A percentile compares a stretch with the other conserved stretches of the same genome.
These are phyloP conservation scores for Myoxocephalus aenaeus DNA, from an alignment of 2,797 vertebrate species.

Conservation along the genomic window DNA sequence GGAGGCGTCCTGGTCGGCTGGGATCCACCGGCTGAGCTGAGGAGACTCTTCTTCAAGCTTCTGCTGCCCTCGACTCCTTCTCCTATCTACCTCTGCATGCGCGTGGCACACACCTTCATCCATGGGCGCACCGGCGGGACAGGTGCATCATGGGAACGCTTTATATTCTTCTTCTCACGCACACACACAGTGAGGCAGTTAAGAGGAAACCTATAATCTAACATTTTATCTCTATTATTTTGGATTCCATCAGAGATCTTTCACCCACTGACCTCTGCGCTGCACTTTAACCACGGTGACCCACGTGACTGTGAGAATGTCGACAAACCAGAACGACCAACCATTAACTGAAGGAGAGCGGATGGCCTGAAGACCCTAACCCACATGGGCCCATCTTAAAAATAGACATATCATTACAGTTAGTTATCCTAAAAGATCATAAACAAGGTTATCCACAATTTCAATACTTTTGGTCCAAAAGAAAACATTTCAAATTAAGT, in stretches of 20 bases:
- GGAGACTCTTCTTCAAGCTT: neutral
- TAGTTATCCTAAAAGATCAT: neutral
- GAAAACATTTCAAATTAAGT: too few species aligned
- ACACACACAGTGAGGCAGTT: too few species aligned
- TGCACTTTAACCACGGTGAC: too few species aligned
- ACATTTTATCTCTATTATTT: neutral
- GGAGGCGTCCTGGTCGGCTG: neutral
- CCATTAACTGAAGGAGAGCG: too few species aligned
- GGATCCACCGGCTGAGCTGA: neutral
- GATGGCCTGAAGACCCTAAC: too few species aligned
- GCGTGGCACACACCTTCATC: conserved; percentile 1
- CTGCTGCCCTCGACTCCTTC: neutral
- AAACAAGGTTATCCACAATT: neutral
- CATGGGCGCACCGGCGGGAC: neutral
- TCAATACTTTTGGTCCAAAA: too few species aligned
- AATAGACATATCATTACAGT: neutral
- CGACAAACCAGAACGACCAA: neutral
- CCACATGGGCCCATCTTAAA: too few species aligned
- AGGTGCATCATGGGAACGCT: conserved; percentile 47
- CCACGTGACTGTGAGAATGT: too few species aligned
- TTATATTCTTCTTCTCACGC: neutral
- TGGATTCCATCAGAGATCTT: neutral
- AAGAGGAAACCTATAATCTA: neutral
- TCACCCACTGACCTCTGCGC: too few species aligned
- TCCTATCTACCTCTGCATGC: neutral